Conservation (phyloP, 2,888 invertebrate genomes). For the Cataglyphis cursor region DNA sequence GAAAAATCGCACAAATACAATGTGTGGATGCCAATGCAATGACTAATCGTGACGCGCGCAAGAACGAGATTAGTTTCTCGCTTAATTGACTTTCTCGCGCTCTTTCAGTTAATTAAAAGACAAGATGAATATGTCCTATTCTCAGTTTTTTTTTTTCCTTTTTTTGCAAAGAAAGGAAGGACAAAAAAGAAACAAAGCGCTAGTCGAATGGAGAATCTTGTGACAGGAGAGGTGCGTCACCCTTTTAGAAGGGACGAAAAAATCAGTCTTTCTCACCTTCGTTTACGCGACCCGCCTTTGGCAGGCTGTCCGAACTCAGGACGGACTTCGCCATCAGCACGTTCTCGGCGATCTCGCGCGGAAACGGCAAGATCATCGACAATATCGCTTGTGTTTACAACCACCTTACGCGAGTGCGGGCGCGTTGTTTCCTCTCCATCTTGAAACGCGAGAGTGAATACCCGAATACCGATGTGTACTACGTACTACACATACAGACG, state of each 20-base stretch:
- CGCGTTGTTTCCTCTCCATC: constrained; percentile 80
- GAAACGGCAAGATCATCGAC: background rate
- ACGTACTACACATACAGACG: background rate
- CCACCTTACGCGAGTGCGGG: constrained; percentile 74
- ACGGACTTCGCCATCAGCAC: constrained; percentile 84
- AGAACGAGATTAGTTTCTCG: background rate
- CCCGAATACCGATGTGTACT: background rate
- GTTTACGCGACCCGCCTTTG: constrained; percentile 90
- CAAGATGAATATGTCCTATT: background rate
- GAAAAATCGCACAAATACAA: constrained; percentile 79
- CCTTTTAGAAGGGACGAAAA: background rate
- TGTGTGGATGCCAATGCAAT: constrained; percentile 58
- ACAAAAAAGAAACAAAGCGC: constrained; percentile 20
- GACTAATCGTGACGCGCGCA: constrained; percentile 45
- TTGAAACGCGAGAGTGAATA: constrained; percentile 68
- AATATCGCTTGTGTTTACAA: constrained; percentile 76
- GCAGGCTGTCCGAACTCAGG: constrained; percentile 88
- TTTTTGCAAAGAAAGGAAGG: background rate
- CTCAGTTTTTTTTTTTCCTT: too few species aligned
- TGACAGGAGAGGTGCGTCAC: constrained; percentile 39
- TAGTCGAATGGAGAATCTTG: background rate
- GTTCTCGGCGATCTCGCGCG: background rate
- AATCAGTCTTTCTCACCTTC: constrained; percentile 87
- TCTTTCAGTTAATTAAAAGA: background rate
- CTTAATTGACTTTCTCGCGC: background rate